A percentile compares a stretch with the other conserved stretches of the same genome.
These are phyloP conservation scores for Zaprionus gabonicus DNA, from an alignment of 1,140 invertebrate genomes.

Conservation along the genomic window DNA sequence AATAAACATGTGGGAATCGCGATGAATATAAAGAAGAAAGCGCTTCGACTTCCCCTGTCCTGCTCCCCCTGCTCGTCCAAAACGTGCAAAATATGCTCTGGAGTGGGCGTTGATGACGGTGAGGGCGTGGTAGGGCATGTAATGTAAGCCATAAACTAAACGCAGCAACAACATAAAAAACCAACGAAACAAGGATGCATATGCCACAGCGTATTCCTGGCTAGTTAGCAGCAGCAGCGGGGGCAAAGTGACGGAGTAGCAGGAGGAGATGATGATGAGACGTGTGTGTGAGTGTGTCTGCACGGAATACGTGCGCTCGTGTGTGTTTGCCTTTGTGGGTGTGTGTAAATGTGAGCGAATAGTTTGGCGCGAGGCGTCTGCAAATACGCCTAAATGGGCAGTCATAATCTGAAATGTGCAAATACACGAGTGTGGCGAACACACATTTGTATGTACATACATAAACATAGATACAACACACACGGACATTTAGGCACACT, in stretches of 20 bases:
- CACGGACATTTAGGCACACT: background rate
- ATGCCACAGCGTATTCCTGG: constrained; percentile 44
- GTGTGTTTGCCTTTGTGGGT: constrained; percentile 1
- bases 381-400: constrained; percentile 59
- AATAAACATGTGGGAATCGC: constrained; percentile 75
- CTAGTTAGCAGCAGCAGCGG: background rate
- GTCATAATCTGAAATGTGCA: constrained; percentile 67
- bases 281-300: background rate
- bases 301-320: constrained; percentile 17
- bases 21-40: constrained; percentile 67
- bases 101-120: constrained; percentile 29
- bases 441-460: background rate
- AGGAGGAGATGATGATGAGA: background rate
- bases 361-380: constrained; percentile 17
- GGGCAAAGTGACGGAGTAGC: background rate
- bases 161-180: constrained; percentile 67
- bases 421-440: constrained; percentile 17
- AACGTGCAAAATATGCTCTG: constrained; percentile 66
- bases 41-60: background rate
- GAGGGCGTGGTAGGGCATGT: constrained; percentile 29
- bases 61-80: background rate
- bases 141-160: constrained; percentile 75
- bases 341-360: constrained; percentile 2
- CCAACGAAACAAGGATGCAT: constrained; percentile 61
- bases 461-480: constrained; percentile 9